Evolutionary conservation across 2,113 vertebrate species (phyloP), one percentile per base, ranked within the genome.

Genomic region (Calyptommatus sinebrachiatus): DNA sequence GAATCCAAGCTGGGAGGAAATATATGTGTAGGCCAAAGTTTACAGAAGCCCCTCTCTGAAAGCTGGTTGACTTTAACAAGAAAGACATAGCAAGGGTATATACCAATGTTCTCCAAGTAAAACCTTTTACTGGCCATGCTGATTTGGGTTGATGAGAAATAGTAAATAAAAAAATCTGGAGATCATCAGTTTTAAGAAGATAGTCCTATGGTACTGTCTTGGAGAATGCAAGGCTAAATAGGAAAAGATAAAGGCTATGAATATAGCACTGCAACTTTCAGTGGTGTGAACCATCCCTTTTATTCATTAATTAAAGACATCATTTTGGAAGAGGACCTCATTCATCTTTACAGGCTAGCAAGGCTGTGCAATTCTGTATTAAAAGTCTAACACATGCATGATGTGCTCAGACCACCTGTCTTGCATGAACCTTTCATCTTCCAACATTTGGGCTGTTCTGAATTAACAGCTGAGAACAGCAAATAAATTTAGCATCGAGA

Each of bases 401-500:
- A 62, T 21, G 22, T 9, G 69, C 2, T 7, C 48, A 48, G 68
- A 63, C 26, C 77, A 79, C 41, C 68, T 71, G 69, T 79, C 77
- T 48, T 71, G 57, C n/a, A 79, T 29, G 68, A 71, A 48, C 53
- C 57, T 67, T 77, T 77, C 63, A 77, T 48, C 68, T 79, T 63
- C 63, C 60, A 71, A 1, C 12, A 22, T 71, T 48, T 8, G 50
- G 77, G 35, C 77, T 79, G 68, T 71, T 71, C n/a, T 71, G 68
- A 71, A 79, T 79, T 71, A 79, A 79, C 68, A 79, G 68, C 68
- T 79, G 18, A 10, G n/a, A 71, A 71, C 46, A 53, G 57, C 35
- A 79, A 79, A 79, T 71, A 79, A 24, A 79, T 79, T 71, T 71
- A 79, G 57, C 46, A 62, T 21, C n/a, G 53, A 71, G 67, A 70